Conservation (phyloP, 1,140 invertebrate species). For the Anthonomus grandis region DNA sequence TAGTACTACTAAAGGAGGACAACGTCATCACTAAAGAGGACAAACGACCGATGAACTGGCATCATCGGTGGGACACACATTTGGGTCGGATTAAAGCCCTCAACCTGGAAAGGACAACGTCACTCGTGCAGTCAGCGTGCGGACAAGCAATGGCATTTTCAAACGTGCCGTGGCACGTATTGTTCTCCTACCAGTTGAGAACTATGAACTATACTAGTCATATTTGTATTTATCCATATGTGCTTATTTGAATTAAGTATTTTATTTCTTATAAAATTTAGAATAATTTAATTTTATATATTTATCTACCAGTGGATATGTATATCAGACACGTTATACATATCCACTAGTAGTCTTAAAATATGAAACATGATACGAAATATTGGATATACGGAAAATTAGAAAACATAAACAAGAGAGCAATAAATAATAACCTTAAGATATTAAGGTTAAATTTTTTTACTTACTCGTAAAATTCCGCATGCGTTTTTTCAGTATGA, state of each 20-base stretch:
- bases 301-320: no score
- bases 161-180: neutral
- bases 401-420: neutral
- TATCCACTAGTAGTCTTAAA: conserved; percentile 28
- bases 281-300: no score
- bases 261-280: no score
- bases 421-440: neutral
- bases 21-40: no score
- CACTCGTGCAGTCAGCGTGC: conserved; percentile 33
- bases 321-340: no score
- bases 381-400: neutral
- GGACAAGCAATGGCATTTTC: neutral
- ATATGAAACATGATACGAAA: conserved; percentile 5
- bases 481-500: conserved; percentile 29
- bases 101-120: conserved; percentile 41
- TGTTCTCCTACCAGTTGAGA: neutral
- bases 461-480: no score
- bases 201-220: no score
- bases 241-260: no score
- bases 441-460: conserved; percentile 16
- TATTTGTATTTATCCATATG: no score
- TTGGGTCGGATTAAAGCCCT: conserved; percentile 34
- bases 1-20: conserved; percentile 42
- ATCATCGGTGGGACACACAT: no score
- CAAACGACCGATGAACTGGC: conserved; percentile 35